Conservation (phyloP, 2,113 vertebrate genomes). For the Parotia lawesii region DNA sequence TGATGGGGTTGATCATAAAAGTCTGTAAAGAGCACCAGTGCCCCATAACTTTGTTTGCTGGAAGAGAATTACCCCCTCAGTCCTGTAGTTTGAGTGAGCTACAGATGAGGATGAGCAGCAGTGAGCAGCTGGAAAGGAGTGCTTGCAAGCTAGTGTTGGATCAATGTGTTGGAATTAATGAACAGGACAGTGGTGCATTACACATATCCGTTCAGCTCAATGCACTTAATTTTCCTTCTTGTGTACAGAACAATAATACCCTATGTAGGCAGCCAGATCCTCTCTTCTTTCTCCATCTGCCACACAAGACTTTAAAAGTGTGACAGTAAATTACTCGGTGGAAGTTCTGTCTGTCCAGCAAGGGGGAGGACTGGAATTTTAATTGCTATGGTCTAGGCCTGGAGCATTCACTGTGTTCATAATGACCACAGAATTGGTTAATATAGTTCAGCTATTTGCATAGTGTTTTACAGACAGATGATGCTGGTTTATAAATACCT, state of each 20-base stretch:
- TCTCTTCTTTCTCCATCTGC: neutral
- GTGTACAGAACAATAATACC: neutral
- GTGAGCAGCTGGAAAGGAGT: neutral
- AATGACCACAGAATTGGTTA: neutral
- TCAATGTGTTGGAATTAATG: neutral
- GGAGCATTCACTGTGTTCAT: neutral
- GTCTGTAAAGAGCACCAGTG: neutral
- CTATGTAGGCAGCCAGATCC: neutral
- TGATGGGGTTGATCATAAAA: fast-evolving
- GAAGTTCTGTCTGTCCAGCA: neutral
- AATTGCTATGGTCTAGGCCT: neutral
- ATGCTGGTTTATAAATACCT: neutral
- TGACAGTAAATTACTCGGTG: neutral
- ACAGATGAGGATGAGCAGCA: neutral
- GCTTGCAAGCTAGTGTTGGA: neutral
- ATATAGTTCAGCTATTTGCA: neutral
- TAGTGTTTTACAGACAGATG: neutral
- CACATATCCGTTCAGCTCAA: neutral
- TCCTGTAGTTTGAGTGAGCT: neutral
- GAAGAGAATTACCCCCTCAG: neutral
- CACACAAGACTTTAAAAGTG: neutral
- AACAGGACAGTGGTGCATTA: neutral
- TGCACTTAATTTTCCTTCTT: neutral
- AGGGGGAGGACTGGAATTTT: neutral
- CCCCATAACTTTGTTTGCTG: neutral